Conservation (phyloP, 2,113 vertebrate genomes). For the Thamnophis sirtalis region DNA sequence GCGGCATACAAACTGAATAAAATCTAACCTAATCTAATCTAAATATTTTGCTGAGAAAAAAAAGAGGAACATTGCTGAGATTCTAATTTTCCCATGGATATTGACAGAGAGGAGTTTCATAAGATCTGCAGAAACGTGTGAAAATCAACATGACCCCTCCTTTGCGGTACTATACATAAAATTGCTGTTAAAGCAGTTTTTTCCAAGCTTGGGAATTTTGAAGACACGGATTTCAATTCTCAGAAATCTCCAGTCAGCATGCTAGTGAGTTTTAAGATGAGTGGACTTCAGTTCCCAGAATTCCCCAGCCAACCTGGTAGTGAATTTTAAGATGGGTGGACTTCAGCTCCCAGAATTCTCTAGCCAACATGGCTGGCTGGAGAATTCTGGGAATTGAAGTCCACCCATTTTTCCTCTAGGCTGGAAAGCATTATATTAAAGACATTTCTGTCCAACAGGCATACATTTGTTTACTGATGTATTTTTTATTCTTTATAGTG, state of each 20-base stretch:
- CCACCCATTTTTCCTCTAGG: neutral
- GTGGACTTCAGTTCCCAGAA: neutral
- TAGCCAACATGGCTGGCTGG: neutral
- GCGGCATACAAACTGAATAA: too few relatives aligned
- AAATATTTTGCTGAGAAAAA: neutral
- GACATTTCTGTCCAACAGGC: neutral
- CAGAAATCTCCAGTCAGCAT: too few relatives aligned
- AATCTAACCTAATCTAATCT: too few relatives aligned
- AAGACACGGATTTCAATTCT: neutral
- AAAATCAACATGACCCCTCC: neutral
- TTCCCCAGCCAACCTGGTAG: neutral
- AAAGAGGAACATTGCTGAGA: neutral
- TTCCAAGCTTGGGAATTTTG: neutral
- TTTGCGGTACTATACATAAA: neutral
- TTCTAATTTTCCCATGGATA: neutral
- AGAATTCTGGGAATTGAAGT: neutral
- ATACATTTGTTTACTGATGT: neutral
- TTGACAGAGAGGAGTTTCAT: neutral
- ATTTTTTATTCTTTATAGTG: neutral
- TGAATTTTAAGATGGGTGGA: neutral
- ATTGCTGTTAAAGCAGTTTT: neutral
- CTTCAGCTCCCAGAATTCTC: neutral
- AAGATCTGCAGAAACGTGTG: neutral
- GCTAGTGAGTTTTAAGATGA: too few relatives aligned
- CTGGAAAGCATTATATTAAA: neutral